Conservation (phyloP, 2,888 invertebrate genomes). For the Acleris literana region DNA sequence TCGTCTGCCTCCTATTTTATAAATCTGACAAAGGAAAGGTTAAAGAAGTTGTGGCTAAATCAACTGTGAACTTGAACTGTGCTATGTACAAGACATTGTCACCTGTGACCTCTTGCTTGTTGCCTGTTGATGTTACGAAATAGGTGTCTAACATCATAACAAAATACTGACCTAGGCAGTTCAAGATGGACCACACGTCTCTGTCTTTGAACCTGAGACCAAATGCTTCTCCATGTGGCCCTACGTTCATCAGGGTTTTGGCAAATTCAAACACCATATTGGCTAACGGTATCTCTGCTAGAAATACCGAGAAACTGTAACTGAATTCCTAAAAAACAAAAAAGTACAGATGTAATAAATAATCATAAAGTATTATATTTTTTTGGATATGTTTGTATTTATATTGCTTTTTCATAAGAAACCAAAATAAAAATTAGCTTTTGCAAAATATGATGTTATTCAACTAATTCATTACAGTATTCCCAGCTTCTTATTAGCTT, state of each 20-base stretch:
- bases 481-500: no score
- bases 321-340: conserved; percentile 73
- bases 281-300: conserved; percentile 83
- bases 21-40: no score
- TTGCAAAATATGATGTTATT: no score
- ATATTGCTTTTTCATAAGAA: no score
- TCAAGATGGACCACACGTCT: conserved; percentile 79
- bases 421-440: no score
- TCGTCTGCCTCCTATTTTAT: background rate
- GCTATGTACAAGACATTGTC: no score
- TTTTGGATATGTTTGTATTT: no score
- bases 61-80: no score
- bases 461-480: no score
- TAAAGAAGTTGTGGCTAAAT: no score
- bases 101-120: no score
- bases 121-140: background rate
- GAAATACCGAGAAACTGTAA: conserved; percentile 84
- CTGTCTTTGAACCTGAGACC: conserved; percentile 65
- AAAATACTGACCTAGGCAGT: conserved; percentile 64
- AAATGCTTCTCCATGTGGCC: conserved; percentile 45
- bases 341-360: conserved; percentile 5
- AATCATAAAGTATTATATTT: background rate
- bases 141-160: background rate
- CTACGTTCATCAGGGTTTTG: conserved; percentile 53
- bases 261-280: conserved; percentile 79